Evolutionary conservation across 2,888 invertebrate genomes (phyloP).

Genomic region (Pseudococcus longispinus): DNA sequence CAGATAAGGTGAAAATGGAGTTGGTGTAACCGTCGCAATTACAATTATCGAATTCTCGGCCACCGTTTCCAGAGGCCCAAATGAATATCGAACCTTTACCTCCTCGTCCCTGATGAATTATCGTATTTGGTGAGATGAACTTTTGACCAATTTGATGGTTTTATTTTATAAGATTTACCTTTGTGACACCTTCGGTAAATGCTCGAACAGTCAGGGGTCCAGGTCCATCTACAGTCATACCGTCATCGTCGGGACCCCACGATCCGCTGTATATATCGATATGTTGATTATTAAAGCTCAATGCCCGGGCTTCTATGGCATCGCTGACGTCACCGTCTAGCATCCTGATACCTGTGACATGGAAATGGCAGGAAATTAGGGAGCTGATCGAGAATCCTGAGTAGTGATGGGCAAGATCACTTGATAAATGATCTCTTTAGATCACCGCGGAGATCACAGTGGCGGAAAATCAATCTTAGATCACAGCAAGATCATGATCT

Average conservation of each 20-base stretch:
- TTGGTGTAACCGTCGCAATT: constrained; percentile 99
- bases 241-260: constrained; percentile 99
- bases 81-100: constrained; percentile 98
- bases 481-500: too few species aligned
- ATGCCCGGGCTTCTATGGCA: constrained; percentile 94
- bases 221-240: constrained; percentile 97
- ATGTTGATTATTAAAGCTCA: constrained; percentile 93
- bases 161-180: constrained; percentile 63
- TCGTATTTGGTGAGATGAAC: background rate
- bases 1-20: constrained; percentile 97
- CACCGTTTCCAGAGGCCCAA: constrained; percentile 99
- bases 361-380: too few species aligned
- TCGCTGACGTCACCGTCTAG: constrained; percentile 98
- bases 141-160: background rate
- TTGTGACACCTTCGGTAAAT: constrained; percentile 93
- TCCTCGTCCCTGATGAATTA: constrained; percentile 72
- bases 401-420: too few species aligned
- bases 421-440: too few species aligned
- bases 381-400: too few species aligned
- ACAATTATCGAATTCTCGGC: constrained; percentile 94
- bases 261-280: constrained; percentile 98
- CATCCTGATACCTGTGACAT: constrained; percentile 86
- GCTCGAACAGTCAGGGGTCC: constrained; percentile 93
- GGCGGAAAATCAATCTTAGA: too few species aligned
- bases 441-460: too few species aligned